Evolutionary conservation across 2,797 vertebrate species (phyloP), one percentile per base, ranked within the genome.

Genomic region (Tapera naevia): DNA sequence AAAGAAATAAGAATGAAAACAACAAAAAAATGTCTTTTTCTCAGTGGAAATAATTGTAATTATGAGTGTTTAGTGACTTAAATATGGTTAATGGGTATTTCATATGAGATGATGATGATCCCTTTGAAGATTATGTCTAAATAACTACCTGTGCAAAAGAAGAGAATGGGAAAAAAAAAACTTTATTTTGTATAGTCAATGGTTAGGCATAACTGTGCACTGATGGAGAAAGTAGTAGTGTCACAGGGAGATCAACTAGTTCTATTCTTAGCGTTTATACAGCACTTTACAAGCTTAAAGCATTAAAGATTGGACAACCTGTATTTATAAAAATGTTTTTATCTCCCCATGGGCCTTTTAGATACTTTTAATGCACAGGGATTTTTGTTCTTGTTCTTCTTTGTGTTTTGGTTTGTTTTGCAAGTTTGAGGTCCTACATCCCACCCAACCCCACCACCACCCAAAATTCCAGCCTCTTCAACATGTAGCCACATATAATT

Each of bases 381-480:
- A 23, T 46, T n/a, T n/a, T 6, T 50, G 9, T 27, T 46, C 46
- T 50, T 72, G 10, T 39, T 66, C 3, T 62, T 56, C 32, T 35
- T 48, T 43, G 3, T 50, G 7, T 39, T 79, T 30, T 46, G 9
- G 35, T 80, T 90, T 72, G 19, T 57, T 89, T n/a, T 65, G 41
- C 0, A 1, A 4, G 4, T 69, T 56, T 45, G 25, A 27, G 39
- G 35, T 3, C 3, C 5, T 17, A 25, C 50, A 25, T 50, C 14
- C 8, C 6, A 10, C 39, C 39, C 39, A 41, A 39, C 45, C 45
- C 45, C 45, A 17, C 16, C 17, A 19, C 27, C 7, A 19, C 18
- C 13, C 10, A 72, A 69, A 64, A 72, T 30, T 35, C 2, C 24
- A 28, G 4, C 24, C 32, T 73, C 4, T 9, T 71, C 53, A 83